Conservation (phyloP, 1,140 invertebrate species). For the Heliothis virescens region DNA sequence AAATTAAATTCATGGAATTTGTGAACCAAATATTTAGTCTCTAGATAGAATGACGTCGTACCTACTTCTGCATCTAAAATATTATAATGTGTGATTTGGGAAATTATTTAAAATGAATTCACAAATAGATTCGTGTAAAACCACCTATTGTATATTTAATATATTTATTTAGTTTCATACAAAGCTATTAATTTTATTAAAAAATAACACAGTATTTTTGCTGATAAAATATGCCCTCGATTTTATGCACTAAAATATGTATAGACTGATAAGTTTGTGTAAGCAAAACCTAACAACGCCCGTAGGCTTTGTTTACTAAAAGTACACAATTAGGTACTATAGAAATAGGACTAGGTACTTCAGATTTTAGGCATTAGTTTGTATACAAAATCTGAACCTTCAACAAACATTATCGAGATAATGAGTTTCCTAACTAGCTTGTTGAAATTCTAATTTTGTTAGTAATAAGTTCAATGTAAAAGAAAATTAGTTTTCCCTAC, state of each 20-base stretch:
- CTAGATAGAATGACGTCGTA: no score
- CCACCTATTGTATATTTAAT: no score
- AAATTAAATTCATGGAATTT: neutral
- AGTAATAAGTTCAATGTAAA: conserved; percentile 36
- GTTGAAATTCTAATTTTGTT: conserved; percentile 26
- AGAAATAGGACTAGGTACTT: conserved; percentile 9
- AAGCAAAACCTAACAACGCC: neutral
- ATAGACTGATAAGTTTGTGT: neutral
- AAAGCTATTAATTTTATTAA: no score
- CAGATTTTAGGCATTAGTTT: neutral
- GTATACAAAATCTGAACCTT: neutral
- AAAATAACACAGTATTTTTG: no score
- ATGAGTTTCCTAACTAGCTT: conserved; percentile 23
- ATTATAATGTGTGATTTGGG: no score
- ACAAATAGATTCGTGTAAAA: no score
- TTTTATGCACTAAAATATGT: neutral
- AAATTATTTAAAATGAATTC: no score
- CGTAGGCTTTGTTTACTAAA: neutral
- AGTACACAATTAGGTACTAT: neutral
- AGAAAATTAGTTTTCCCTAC: conserved; percentile 42
- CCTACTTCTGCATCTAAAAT: no score
- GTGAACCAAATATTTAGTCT: no score
- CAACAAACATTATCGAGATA: conserved; percentile 5
- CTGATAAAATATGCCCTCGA: no score
- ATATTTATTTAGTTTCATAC: no score